Evolutionary conservation across 2,888 invertebrate genomes (phyloP), one percentile per base, ranked within the genome.

Genomic region (Lycophotia porphyrea): DNA sequence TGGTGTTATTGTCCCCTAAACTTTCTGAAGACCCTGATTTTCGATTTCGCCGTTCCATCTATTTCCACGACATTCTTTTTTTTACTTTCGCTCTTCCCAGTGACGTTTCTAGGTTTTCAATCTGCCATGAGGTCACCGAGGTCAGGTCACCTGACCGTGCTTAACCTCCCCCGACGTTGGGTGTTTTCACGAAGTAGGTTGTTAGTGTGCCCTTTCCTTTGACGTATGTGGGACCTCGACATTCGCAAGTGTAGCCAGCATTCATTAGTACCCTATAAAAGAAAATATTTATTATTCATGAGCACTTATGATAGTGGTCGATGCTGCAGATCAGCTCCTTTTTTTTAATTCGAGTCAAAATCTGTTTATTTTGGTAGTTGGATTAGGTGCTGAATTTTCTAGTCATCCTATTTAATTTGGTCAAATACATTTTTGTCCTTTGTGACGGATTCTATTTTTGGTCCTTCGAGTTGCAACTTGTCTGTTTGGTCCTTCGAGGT

Each of bases 161-260:
- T 92, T 97, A 98, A 9, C 91, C 91, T 39, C 88, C 86, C 11
- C 91, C 91, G 36, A 91, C 79, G 70, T 91, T 94, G 71, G 97
- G 98, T 70, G 98, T 98, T 94, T 98, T 98, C n/a, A 99, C 98
- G 91, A 99, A 98, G 93, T 98, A 99, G 1, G 99, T 99, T 61
- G 97, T 98, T 74, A 99, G 96, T 9, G 98, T 98, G 36, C 99
- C 99, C 94, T 99, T 99, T 61, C 99, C 99, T 95, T 99, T 99
- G 18, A 99, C 99, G 90, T 97, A 98, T 7, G 98, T 99, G 0
- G 98, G 98, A 0, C 99, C 99, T 36, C 99, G 97, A 91, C 98
- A 99, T 89, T 98, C 98, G 88, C 99, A 98, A 31, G 97, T 97
- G 94, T 99, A 99, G 7, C 99, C 99, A 5, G 98, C 98, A 75